These are phyloP conservation scores for Poecilobothrus nobilitatus DNA, from an alignment of 2,888 invertebrate genomes.

Conservation along the genomic window DNA sequence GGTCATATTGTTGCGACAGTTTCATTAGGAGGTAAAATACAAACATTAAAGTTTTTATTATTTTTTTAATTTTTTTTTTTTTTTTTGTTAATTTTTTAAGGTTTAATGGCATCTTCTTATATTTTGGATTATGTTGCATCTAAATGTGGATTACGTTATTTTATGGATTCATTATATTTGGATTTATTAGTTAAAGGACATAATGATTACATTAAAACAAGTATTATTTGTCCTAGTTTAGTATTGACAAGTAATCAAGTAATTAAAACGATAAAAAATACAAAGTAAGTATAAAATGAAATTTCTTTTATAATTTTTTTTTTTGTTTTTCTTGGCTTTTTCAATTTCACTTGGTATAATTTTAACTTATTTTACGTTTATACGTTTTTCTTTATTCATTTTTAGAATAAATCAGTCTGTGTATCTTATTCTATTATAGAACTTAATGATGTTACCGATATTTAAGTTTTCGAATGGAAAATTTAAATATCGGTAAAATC, in stretches of 20 bases:
- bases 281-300: not conserved
- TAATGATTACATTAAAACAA: not conserved
- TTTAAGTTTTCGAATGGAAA: too few relatives aligned
- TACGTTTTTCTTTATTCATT: too few relatives aligned
- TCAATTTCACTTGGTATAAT: too few relatives aligned
- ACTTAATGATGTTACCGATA: too few relatives aligned
- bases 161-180: not conserved
- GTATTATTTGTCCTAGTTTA: not conserved
- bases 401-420: too few relatives aligned
- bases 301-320: too few relatives aligned
- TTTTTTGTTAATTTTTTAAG: slow-evolving; percentile 9
- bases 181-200: not conserved
- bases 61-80: not conserved
- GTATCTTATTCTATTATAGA: too few relatives aligned
- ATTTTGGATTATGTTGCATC: slow-evolving; percentile 8
- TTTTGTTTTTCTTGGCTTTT: too few relatives aligned
- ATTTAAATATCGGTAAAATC: too few relatives aligned
- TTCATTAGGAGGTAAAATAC: slow-evolving; percentile 25
- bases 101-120: not conserved
- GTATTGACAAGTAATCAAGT: not conserved
- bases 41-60: not conserved
- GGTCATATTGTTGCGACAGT: slow-evolving; percentile 30
- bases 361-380: too few relatives aligned
- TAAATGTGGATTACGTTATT: slow-evolving; percentile 6
- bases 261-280: not conserved